Base-by-base conservation (phyloP, 2,113 vertebrate genomes). In the Eira barbara region DNA sequence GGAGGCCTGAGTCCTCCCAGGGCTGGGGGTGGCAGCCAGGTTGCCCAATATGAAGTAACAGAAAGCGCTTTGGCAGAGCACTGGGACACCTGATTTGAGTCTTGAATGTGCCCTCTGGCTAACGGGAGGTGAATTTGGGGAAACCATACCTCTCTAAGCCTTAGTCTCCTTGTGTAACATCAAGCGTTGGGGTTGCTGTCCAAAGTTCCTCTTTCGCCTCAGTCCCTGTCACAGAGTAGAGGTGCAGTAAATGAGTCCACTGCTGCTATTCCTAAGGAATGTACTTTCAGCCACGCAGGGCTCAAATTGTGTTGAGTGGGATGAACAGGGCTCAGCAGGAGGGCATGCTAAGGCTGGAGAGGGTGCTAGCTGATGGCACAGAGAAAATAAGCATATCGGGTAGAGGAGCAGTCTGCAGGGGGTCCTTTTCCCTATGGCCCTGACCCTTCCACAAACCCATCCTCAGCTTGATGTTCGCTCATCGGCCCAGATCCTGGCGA, bases 401-500 rank as follows among this genome's bases (percentile, higher is more conserved):
- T 5, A 1, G 31, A 29, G 25, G 55, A 49, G 39, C 55, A 23
- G 39, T 12, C 27, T 27, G 47, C 1, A 3, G 36, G 34, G 14
- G 25, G 39, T 69, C 4, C 3, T 29, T 20, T 21, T 31, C 7
- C 36, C 92, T 7, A 12, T 59, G 27, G 27, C 34, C 8, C 71
- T 86, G 71, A 91, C 36, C 49, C 18, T 13, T 73, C 27, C 49
- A 10, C 42, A 34, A 34, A 94, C 0, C 81, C 7, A 0, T 36
- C 7, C 13, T 13, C 89, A 99, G 99, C 94, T 98, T 99, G 79
- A 99, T 99, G 99, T 99, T 99, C 1, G 98, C 99, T 94, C 99
- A 99, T 98, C 99, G 99, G 1, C 98, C 99, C 3, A 99, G 99
- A 14, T 99, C 99, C 1, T 99, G 99, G 99, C 98, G 99, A 86